phyloP scores from a whole-genome alignment of 1,140 invertebrate species.

The Formica selysi region DNA sequence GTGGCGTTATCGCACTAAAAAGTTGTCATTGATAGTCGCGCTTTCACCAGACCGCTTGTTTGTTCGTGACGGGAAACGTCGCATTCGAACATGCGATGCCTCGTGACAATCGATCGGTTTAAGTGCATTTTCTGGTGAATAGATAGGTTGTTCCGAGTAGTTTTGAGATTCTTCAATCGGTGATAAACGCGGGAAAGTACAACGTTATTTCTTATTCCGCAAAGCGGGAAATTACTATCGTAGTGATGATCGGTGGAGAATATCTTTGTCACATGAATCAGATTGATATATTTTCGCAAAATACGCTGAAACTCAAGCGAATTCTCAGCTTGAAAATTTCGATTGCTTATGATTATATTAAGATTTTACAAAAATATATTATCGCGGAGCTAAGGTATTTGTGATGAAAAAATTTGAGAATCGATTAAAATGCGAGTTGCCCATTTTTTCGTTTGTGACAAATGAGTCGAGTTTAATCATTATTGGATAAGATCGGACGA shows the following conservation, averaged over 20 bases:
- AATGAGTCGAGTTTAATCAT: constrained; percentile 25
- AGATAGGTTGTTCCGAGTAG: neutral
- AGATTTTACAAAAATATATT: too few species aligned
- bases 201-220: neutral
- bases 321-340: too few species aligned
- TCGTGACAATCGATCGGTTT: constrained; percentile 6
- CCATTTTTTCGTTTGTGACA: neutral
- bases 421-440: neutral
- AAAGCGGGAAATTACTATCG: neutral
- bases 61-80: neutral
- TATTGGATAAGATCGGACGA: neutral
- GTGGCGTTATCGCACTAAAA: constrained; percentile 8
- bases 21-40: constrained; percentile 16
- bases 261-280: neutral
- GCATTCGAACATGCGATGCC: neutral
- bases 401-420: neutral
- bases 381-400: too few species aligned
- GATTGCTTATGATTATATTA: too few species aligned
- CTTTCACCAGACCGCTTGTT: constrained; percentile 35
- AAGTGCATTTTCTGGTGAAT: constrained; percentile 28
- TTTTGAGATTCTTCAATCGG: neutral
- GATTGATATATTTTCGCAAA: constrained; percentile 42
- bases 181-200: neutral
- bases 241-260: neutral
- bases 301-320: neutral